Conservation (phyloP, 2,797 vertebrate genomes). For the Dermochelys coriacea region DNA sequence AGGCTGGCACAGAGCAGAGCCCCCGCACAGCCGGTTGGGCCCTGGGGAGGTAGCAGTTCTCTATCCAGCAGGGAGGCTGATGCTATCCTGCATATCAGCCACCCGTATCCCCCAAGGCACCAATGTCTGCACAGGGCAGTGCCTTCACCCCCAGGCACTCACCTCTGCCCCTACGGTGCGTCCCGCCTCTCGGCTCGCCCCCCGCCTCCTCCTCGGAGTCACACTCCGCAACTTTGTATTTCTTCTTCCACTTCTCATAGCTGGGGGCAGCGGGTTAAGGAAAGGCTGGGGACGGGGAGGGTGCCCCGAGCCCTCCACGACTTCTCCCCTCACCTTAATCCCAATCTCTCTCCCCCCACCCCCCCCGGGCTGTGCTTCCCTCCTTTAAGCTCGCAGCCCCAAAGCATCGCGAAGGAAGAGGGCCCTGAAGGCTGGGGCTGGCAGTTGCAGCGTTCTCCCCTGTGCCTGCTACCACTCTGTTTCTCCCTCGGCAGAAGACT, state of each 20-base stretch:
- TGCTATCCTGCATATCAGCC: too few relatives aligned
- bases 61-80: neutral
- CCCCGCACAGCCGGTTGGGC: neutral
- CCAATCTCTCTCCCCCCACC: neutral
- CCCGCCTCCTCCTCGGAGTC: constrained; percentile 76
- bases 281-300: accelerated
- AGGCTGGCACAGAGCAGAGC: neutral
- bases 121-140: neutral
- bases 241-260: constrained; percentile 98
- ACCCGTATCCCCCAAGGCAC: neutral
- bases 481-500: neutral
- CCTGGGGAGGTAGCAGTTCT: too few relatives aligned
- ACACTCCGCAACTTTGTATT: constrained; percentile 90
- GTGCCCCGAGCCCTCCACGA: accelerated
- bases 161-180: constrained; percentile 53
- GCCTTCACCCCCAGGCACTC: neutral
- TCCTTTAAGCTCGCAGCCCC: too few relatives aligned
- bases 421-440: too few relatives aligned
- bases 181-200: constrained; percentile 73
- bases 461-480: too few relatives aligned
- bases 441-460: neutral
- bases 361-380: too few relatives aligned
- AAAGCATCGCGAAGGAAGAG: accelerated
- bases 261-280: constrained; percentile 75
- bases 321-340: accelerated